Base-by-base conservation (phyloP, 2,113 vertebrate genomes). In the Dendrocopos noguchii region DNA sequence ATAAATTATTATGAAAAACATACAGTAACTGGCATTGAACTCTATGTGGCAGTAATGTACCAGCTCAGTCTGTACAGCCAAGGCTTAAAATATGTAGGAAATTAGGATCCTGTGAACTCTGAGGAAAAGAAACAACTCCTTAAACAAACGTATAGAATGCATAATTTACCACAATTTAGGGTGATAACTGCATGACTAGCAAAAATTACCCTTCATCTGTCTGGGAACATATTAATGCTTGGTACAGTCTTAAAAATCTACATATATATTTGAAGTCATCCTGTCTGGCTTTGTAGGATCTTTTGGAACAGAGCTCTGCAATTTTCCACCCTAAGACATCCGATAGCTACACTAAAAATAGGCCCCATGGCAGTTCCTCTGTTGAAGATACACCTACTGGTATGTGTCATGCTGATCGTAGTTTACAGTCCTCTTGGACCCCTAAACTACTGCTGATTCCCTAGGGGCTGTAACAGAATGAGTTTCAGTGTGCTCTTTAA, bases 301-400 rank as follows among this genome's bases (percentile, higher is more conserved):
- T 92, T 79, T 92, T 95, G 81, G 76, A 97, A 89, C 34, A 21
- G 57, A 87, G 73, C 76, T 73, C 76, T 88, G 79, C 92, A 88
- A 95, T 90, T 96, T 95, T 94, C 95, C 92, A 93, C 42, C 76
- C 73, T 78, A 88, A 59, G 93, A 94, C 60, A 95, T 95, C 61
- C 29, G 87, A 95, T 93, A 96, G 68, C 91, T 71, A 39, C 68
- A 44, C 92, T 85, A 92, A 91, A 95, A 95, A 95, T 95, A 96
- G 84, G 24, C 39, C 33, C 33, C 1, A 7, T 66, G 53, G 84
- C 79, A 87, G 78, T 89, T 93, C 53, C 79, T 80, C 91, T 91
- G 81, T 93, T 93, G 72, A 91, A 87, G 92, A 96, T 93, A 91
- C 79, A 94, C 93, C 94, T 96, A 95, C 95, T 84, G 64, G 57